Percentiles rank a stretch among this genome's conserved stretches.
Conservation (phyloP, 2,888 invertebrate species). For the Agrochola lota region DNA sequence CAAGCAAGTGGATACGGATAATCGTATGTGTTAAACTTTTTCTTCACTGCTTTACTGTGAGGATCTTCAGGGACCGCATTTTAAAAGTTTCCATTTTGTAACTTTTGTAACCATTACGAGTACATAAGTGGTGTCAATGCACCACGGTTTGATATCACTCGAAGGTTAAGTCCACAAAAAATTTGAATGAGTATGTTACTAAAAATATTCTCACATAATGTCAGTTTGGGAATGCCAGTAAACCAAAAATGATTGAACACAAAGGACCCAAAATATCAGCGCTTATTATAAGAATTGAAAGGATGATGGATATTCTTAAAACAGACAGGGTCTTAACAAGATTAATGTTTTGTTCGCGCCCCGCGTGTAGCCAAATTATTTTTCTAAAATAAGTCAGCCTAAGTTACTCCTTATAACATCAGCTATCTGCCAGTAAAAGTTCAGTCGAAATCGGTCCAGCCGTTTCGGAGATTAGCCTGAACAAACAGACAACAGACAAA, state of each 20-base stretch:
- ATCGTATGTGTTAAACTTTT: background rate
- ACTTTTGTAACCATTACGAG: background rate
- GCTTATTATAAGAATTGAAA: background rate
- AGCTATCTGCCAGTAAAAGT: too few relatives aligned
- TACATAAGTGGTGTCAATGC: conserved; percentile 6
- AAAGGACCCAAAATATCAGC: conserved; percentile 3
- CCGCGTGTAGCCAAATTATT: too few relatives aligned
- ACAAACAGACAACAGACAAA: too few relatives aligned
- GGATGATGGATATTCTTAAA: conserved; percentile 2
- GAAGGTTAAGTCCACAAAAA: conserved; percentile 30
- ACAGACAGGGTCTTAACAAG: background rate
- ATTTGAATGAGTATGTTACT: background rate
- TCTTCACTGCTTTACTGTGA: background rate
- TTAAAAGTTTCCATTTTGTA: background rate
- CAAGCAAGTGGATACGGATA: background rate
- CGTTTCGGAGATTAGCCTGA: too few relatives aligned
- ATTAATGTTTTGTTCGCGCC: background rate
- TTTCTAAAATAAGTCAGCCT: too few relatives aligned
- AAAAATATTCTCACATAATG: conserved; percentile 19
- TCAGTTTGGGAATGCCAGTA: background rate
- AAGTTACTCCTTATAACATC: too few relatives aligned
- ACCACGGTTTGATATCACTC: background rate
- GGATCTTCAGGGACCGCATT: background rate
- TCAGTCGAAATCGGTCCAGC: too few relatives aligned
- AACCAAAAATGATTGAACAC: conserved; percentile 6